Base-by-base conservation (phyloP, 2,888 invertebrate species). In the Pollenia amentaria region DNA sequence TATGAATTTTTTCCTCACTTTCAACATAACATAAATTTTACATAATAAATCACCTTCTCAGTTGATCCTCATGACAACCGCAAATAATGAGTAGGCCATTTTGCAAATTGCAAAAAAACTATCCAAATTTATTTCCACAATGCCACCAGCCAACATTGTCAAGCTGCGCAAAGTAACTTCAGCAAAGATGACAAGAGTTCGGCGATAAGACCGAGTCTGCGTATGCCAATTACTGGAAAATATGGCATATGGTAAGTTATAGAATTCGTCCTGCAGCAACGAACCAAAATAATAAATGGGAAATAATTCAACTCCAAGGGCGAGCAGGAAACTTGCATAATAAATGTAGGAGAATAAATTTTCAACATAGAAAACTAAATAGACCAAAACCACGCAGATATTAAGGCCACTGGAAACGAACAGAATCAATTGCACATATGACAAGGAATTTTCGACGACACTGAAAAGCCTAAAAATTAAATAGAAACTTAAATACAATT, bases 221-320 rank as follows among this genome's bases (percentile, higher is more conserved):
- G 46, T 53, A 11, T 60, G 38, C 89, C 89, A 89, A 42, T 89
- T 89, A 42, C 88, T 87, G 14, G 57, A 84, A 44, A 88, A 89
- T 18, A 89, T 89, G 1, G 89, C 88, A 82, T 88, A 85, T 1
- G 88, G 69, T 8, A 89, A 44, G 7, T 70, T 29, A 12, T 84
- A 65, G 18, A 89, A 88, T 70, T 89, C 89, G 48, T 81, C 60
- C 44, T 89, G 84, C 42, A 89, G 60, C 44, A 79, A 10, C 8
- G 88, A 88, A 62, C 89, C 89, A 48, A 85, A 89, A 69, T 89
- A 88, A 69, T 88, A 89, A 48, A 82, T 77, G 0, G 89, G 89
- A 67, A 88, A 89, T 10, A 89, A 12, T 46, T 89, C 89, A 10
- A 88, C 53, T 42, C 10, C 51, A 48, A 88, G 69, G 48, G 88